Percentiles rank a stretch among this genome's conserved stretches.
These are phyloP conservation scores for Ceyx melanurus DNA, from an alignment of 2,113 vertebrate species.

Conservation along the genomic window DNA sequence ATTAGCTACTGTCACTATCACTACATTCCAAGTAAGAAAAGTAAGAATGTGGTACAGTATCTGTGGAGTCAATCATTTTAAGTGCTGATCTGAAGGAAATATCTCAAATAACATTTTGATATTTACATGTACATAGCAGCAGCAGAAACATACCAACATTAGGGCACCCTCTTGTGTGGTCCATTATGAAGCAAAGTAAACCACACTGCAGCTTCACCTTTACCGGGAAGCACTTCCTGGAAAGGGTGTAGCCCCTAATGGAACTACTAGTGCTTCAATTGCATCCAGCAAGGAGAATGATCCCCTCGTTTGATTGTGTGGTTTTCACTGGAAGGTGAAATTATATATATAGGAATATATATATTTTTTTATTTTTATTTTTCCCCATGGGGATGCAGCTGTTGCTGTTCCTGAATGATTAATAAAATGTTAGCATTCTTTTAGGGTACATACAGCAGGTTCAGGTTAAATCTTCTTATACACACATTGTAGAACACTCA, in stretches of 20 bases:
- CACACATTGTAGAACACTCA: background rate
- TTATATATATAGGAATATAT: too few species aligned
- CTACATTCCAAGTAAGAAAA: slow-evolving; percentile 13
- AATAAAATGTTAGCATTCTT: background rate
- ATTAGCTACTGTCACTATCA: slow-evolving; percentile 11
- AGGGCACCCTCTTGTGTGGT: background rate
- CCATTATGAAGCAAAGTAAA: background rate
- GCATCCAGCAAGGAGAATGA: background rate
- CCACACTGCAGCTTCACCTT: background rate
- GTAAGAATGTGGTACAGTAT: background rate
- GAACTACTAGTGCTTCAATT: background rate
- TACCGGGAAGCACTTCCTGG: background rate
- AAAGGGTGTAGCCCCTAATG: slow-evolving; percentile 25
- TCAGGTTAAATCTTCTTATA: background rate
- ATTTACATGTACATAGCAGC: background rate
- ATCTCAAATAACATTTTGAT: background rate
- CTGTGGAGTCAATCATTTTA: background rate
- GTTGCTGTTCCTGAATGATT: background rate
- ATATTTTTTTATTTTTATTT: too few species aligned
- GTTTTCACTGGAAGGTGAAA: background rate
- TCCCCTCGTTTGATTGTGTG: background rate
- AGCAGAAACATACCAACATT: background rate
- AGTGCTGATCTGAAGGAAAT: background rate
- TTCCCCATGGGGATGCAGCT: background rate
- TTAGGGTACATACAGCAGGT: background rate